Base-by-base conservation (phyloP, 1,140 invertebrate species). In the Aphis craccivora region DNA sequence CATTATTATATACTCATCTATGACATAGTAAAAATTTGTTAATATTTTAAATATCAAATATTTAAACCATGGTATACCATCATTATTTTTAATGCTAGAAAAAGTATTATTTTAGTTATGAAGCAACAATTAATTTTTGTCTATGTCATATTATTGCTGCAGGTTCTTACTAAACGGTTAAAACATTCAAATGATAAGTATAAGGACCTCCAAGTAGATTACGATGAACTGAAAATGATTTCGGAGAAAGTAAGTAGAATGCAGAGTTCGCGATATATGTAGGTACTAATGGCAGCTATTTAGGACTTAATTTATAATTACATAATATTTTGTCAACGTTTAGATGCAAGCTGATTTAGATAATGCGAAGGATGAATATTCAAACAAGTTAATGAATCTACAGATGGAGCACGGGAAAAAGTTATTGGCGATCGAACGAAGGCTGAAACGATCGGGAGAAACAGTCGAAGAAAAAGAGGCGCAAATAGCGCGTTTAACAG, bases 81-180 rank as follows among this genome's bases (percentile, higher is more conserved):
- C 14, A 3, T 2, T 18, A 51, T 51, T n/a, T 76, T n/a, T 18
- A 11, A n/a, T 18, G 0, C 23, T 67, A n/a, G 9, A n/a, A 67
- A 51, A 67, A 67, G n/a, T 2, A 67, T n/a, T 30, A 67, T 4
- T 67, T 67, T 30, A n/a, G 3, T 67, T 67, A 30, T 30, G 14
- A n/a, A 67, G n/a, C 30, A n/a, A 67, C 11, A 67, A 67, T 18
- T 30, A 67, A 14, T 67, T n/a, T n/a, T 67, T 30, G 30, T 67
- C 11, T 11, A 4, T n/a, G 60, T 67, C 30, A 51, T 91, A 84
- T 14, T 95, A 95, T 83, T 83, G 9, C 1, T 20, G 43, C 3
- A 93, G 91, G 25, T 93, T n/a, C 67, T 93, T 18, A 55, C 81
- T 8, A 93, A 93, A 55, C 91, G 91, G 7, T 35, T 93, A 25